phyloP scores from a whole-genome alignment of 2,113 vertebrate genomes.

The Strix uralensis region DNA sequence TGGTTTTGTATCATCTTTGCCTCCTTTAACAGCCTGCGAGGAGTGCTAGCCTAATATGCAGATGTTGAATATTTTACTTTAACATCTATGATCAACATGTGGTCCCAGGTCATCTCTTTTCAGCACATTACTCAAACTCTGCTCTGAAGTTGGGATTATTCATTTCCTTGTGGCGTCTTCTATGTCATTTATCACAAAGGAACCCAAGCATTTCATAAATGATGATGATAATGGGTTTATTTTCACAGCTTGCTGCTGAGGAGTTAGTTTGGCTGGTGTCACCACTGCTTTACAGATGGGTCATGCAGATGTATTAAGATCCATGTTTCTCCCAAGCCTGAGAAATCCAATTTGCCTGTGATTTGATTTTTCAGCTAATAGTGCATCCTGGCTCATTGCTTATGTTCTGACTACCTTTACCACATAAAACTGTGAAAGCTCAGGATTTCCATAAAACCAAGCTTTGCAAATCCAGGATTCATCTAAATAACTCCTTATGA shows the following conservation, averaged over 20 bases:
- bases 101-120: background rate
- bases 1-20: background rate
- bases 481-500: background rate
- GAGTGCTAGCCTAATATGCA: background rate
- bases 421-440: background rate
- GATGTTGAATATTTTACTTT: background rate
- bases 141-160: background rate
- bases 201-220: constrained; percentile 25
- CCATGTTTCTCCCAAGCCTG: background rate
- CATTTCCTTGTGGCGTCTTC: constrained; percentile 15
- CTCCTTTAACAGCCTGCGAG: background rate
- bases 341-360: background rate
- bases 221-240: constrained; percentile 20
- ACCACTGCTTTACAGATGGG: background rate
- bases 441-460: background rate
- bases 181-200: constrained; percentile 11
- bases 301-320: background rate
- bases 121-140: constrained; percentile 5
- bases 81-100: background rate
- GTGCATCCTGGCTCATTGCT: background rate
- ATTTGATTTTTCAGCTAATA: background rate
- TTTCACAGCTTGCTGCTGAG: background rate
- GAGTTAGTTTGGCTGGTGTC: background rate
- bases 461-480: background rate
- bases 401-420: background rate